Percentiles rank a stretch among this genome's conserved stretches.
These are phyloP conservation scores for Muscina levida DNA, from an alignment of 2,888 invertebrate species.

Conservation along the genomic window DNA sequence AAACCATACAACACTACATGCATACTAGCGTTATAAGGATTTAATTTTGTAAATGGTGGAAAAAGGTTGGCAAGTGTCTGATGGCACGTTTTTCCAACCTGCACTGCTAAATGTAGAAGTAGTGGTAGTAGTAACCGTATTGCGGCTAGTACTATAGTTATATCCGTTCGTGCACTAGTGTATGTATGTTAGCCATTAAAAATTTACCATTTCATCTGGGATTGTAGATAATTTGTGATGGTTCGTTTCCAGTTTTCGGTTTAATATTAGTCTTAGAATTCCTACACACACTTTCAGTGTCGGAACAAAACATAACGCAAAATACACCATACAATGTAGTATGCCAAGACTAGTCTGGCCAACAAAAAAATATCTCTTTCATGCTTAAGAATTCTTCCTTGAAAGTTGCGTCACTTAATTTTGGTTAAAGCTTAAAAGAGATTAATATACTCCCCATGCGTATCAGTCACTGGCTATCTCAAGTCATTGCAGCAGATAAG, in stretches of 20 bases:
- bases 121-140: no score
- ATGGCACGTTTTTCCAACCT: conserved; percentile 30
- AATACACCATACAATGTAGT: not conserved
- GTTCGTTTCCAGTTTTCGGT: conserved; percentile 22
- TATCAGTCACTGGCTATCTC: conserved; percentile 45
- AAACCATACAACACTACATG: not conserved
- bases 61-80: conserved; percentile 37
- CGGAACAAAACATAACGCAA: not conserved
- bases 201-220: conserved; percentile 68
- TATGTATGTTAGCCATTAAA: conserved; percentile 65
- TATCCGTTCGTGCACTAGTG: no score
- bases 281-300: not conserved
- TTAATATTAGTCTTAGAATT: no score
- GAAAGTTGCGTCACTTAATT: conserved; percentile 50
- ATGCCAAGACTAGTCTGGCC: not conserved
- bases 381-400: not conserved
- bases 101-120: no score
- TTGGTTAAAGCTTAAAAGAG: conserved; percentile 50
- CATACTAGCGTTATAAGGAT: conserved; percentile 24
- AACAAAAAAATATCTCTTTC: not conserved
- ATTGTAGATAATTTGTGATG: conserved; percentile 68
- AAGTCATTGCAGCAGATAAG: conserved; percentile 43
- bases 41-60: conserved; percentile 61
- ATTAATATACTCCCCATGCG: conserved; percentile 48
- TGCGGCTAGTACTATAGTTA: no score